phyloP scores from a whole-genome alignment of 2,888 invertebrate species.

The Chloroclystis v-ata region DNA sequence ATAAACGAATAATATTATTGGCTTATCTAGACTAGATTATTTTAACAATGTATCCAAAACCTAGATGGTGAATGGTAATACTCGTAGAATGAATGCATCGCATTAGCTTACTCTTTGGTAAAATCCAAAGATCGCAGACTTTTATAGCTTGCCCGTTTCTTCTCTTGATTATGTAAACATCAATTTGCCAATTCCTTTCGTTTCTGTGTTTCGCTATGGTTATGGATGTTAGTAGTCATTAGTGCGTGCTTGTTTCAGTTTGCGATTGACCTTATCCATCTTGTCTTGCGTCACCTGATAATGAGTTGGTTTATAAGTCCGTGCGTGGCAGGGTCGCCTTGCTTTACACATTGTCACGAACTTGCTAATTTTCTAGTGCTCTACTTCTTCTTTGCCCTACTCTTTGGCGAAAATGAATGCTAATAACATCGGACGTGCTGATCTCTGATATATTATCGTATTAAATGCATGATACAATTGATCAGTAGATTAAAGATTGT shows the following conservation, averaged over 20 bases:
- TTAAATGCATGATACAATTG: slow-evolving; percentile 13
- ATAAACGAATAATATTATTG: too few relatives aligned
- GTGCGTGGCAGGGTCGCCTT: slow-evolving; percentile 44
- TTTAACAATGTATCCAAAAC: slow-evolving; percentile 7
- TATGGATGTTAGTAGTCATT: slow-evolving; percentile 11
- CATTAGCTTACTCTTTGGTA: too few relatives aligned
- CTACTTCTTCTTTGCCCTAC: slow-evolving; percentile 34
- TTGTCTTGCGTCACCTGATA: slow-evolving; percentile 45
- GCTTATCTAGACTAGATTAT: too few relatives aligned
- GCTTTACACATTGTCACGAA: slow-evolving; percentile 49
- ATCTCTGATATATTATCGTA: too few relatives aligned
- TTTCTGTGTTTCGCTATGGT: slow-evolving; percentile 36
- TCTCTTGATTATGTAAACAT: slow-evolving; percentile 42
- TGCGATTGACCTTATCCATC: slow-evolving; percentile 45
- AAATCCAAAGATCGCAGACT: slow-evolving; percentile 20
- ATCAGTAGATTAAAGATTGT: neutral
- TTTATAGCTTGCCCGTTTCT: slow-evolving; percentile 20
- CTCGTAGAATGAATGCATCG: slow-evolving; percentile 6
- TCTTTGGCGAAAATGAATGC: slow-evolving; percentile 23
- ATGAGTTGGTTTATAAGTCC: slow-evolving; percentile 49
- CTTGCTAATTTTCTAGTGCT: slow-evolving; percentile 51
- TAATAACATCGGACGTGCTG: neutral
- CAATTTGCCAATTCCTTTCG: slow-evolving; percentile 43
- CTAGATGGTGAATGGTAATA: slow-evolving; percentile 10
- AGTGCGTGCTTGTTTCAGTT: slow-evolving; percentile 24